These are phyloP conservation scores for Drosophila tsacasi DNA, from an alignment of 1,140 invertebrate species.

Conservation along the genomic window DNA sequence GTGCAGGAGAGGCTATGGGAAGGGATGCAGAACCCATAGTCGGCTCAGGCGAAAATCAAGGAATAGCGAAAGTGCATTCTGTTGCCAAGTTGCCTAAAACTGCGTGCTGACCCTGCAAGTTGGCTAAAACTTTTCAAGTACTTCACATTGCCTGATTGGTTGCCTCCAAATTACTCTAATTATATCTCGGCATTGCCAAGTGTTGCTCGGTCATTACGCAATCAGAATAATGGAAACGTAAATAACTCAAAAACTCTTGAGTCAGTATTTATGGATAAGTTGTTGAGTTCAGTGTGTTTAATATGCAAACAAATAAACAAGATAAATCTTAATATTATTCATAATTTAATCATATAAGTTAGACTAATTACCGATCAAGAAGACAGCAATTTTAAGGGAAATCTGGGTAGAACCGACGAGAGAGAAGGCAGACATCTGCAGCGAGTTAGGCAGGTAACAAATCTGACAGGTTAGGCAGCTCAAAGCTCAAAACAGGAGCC, in stretches of 20 bases:
- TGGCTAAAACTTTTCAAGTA: conserved; percentile 72
- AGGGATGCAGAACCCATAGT: conserved; percentile 11
- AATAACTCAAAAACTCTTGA: not conserved
- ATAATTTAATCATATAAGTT: not conserved
- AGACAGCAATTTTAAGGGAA: not conserved
- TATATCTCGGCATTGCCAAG: conserved; percentile 43
- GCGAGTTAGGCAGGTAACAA: conserved; percentile 30
- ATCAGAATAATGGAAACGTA: not conserved
- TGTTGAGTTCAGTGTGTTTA: not conserved
- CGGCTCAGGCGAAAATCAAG: conserved; percentile 35
- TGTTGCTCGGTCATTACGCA: conserved; percentile 1
- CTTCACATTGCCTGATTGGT: conserved; percentile 70
- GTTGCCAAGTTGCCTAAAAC: conserved; percentile 58
- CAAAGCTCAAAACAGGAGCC: conserved; percentile 42
- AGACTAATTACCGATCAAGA: not conserved
- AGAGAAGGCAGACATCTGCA: not conserved
- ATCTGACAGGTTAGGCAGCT: conserved; percentile 68
- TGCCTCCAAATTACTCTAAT: conserved; percentile 73
- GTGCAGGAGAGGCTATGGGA: conserved; percentile 6
- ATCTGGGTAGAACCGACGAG: no score
- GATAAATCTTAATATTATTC: not conserved
- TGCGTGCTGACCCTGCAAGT: conserved; percentile 44
- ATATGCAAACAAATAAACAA: not conserved
- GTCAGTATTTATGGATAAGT: not conserved
- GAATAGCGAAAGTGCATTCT: conserved; percentile 41